Base-by-base conservation (phyloP, 2,113 vertebrate genomes). In the Pseudorasbora parva region DNA sequence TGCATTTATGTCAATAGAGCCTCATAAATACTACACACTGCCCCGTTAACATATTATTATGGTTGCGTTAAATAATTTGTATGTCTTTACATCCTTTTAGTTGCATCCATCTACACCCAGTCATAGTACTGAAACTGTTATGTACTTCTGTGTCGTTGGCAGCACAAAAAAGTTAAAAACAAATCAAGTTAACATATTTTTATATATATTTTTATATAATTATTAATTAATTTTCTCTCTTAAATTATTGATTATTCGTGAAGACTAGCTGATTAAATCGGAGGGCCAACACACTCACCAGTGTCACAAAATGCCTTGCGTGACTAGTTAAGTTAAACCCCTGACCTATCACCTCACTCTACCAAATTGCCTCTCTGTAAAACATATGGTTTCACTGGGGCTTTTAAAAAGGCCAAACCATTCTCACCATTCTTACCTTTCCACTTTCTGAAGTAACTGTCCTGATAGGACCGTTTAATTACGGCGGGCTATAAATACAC, bases 351-450 rank as follows among this genome's bases (percentile, higher is more conserved):
- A 27, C 56, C 43, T 25, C 23, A 45, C 37, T 62, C 57, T 62
- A 33, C 41, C 47, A 49, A 23, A 79, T 14, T 79, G 9, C 17
- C 17, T 79, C 12, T 30, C 8, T 62, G 56, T 78, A 43, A 45
- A 49, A 45, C 41, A 78, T 27, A 77, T 64, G 59, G 41, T 45
- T 45, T 59, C 9, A 79, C 9, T 47, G 57, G 15, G 75, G 19
- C 10, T 1, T 76, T 76, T 37, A 60, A 45, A n/a, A 45, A 37
- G 37, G n/a, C 21, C 5, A 60, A 47, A 30, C 77, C 77, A 45
- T 45, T 59, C 56, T 45, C 57, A 57, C 54, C 74, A 60, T n/a
- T 60, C 37, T 45, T 47, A 64, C 57, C 8, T 79, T 62, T 64
- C n/a, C 41, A 27, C 7, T 47, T 5, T 25, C 57, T 19, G 4